Conservation (phyloP, 2,113 vertebrate species). For the Thamnophis sirtalis region DNA sequence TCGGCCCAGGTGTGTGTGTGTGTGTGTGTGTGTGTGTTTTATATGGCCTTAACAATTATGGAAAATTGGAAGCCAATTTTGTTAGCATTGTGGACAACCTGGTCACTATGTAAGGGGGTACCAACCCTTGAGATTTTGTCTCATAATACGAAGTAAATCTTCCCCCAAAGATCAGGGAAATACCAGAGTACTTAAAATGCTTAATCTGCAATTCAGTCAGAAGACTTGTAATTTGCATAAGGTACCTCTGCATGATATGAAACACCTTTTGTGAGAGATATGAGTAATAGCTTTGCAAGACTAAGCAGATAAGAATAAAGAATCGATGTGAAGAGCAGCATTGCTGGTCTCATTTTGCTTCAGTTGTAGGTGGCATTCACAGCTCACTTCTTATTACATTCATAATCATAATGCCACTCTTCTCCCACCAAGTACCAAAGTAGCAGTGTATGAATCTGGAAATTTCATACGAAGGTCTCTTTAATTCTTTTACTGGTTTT, state of each 20-base stretch:
- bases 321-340: neutral
- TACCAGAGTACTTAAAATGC: slow-evolving; percentile 3
- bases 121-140: neutral
- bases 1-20: neutral
- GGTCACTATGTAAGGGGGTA: neutral
- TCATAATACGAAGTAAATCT: neutral
- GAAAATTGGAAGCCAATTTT: neutral
- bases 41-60: neutral
- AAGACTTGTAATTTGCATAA: slow-evolving; percentile 13
- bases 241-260: neutral
- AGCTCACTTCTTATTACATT: neutral
- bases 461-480: neutral
- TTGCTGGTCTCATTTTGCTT: neutral
- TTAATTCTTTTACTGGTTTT: neutral
- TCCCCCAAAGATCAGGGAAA: slow-evolving; percentile 6
- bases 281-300: neutral
- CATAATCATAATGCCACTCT: neutral
- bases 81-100: neutral
- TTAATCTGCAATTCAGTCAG: neutral
- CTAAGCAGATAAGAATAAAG: neutral
- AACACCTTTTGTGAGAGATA: neutral
- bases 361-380: neutral
- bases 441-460: neutral
- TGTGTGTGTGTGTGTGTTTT: neutral
- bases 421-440: neutral